Evolutionary conservation across 2,113 vertebrate species (phyloP), one percentile per base, ranked within the genome.

Genomic region (Nycticorax nycticorax): DNA sequence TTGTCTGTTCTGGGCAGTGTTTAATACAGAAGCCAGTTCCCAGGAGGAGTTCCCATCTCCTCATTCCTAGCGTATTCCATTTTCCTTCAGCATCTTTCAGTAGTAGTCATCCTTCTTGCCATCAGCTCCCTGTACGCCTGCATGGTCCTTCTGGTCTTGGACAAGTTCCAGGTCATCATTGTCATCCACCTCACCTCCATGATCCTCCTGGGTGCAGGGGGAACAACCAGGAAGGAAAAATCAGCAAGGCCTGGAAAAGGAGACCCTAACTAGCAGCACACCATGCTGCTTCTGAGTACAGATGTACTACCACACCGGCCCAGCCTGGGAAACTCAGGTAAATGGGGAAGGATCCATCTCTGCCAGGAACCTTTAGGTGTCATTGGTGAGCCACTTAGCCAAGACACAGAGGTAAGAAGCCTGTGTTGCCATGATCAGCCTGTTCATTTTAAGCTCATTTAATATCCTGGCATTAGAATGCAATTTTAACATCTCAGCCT

Each of bases 111-210:
- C 86, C 85, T 96, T 96, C 53, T 84, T 91, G 91, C 88, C 81
- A 4, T 16, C 94, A 41, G 69, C 88, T 80, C 88, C 87, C 41
- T 6, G 52, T 21, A 79, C 2, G 11, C 74, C 96, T 2, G 4
- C 72, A 0, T 1, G 95, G 3, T 53, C 80, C 78, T 87, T 96
- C 77, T 16, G 87, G 59, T 91, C 92, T 30, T 76, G 92, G 33
- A 37, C 91, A 6, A 92, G 74, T 45, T 96, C 96, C 79, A 97
- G 68, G 57, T 97, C 95, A 17, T 96, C 95, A 1, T 72, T 75
- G 78, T 98, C 96, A 28, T 97, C 96, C 80, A 88, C 76, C 64
- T 98, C 98, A 21, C 96, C 98, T 73, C 96, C 97, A 4, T 69
- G 96, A 52, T 98, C 97, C 86, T 98, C 97, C 97, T 97, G 59